phyloP scores from a whole-genome alignment of 2,113 vertebrate genomes.

The Callocephalon fimbriatum region DNA sequence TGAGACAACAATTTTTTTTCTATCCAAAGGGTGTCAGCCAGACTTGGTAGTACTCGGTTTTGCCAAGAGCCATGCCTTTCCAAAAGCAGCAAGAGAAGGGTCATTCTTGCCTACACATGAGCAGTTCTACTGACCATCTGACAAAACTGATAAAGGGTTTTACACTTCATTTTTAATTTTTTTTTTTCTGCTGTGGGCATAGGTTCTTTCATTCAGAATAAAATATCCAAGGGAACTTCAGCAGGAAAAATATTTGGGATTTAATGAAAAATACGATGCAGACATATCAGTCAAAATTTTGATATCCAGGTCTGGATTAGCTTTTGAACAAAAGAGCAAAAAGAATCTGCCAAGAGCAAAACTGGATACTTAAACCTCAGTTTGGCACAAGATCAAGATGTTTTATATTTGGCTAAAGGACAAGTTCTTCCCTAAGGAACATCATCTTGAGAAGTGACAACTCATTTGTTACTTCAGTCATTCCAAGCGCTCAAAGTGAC shows the following conservation, averaged over 20 bases:
- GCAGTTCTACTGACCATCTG: not conserved
- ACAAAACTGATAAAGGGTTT: not conserved
- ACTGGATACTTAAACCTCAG: not conserved
- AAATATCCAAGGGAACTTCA: not conserved
- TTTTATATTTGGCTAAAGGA: constrained; percentile 49
- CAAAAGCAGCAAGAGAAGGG: not conserved
- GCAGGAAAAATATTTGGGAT: not conserved
- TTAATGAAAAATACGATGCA: not conserved
- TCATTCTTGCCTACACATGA: not conserved
- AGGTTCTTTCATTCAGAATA: not conserved
- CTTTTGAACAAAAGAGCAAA: not conserved
- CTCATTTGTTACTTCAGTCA: constrained; percentile 54
- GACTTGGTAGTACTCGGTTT: not conserved
- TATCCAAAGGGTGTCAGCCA: not conserved
- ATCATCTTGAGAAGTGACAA: constrained; percentile 32
- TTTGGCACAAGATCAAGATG: not conserved
- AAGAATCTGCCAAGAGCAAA: not conserved
- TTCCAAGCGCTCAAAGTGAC: constrained; percentile 22
- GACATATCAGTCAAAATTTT: not conserved
- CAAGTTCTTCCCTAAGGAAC: constrained; percentile 20
- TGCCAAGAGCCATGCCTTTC: not conserved
- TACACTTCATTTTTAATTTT: not conserved
- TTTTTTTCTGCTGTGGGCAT: not conserved
- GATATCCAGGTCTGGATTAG: not conserved
- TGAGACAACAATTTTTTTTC: not conserved